These are phyloP conservation scores for Brachionus sp. DNA, from an alignment of 1,140 invertebrate genomes.

Conservation along the genomic window DNA sequence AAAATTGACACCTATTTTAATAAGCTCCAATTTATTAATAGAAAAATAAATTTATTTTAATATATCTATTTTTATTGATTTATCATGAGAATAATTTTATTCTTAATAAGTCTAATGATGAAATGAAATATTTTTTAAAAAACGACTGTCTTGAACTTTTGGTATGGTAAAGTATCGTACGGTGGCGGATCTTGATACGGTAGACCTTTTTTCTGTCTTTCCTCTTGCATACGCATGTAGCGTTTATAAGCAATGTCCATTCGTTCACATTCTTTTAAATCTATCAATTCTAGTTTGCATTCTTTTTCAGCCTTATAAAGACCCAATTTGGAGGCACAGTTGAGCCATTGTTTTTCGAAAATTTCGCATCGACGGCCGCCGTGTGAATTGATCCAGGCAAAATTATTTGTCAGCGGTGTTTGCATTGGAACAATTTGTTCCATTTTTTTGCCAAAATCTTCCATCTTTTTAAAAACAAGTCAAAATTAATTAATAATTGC, in stretches of 20 bases:
- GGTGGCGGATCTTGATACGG: slow-evolving; percentile 42
- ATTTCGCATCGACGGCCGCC: slow-evolving; percentile 25
- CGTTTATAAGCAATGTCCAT: background rate
- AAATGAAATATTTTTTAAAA: background rate
- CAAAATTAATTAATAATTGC: background rate
- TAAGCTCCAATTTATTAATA: background rate
- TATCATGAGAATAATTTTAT: background rate
- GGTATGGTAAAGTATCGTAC: slow-evolving; percentile 35
- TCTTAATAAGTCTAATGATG: background rate
- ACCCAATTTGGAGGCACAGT: slow-evolving; percentile 43
- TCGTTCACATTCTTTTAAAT: slow-evolving; percentile 36
- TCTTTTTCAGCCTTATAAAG: slow-evolving; percentile 28
- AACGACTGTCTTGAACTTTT: slow-evolving; percentile 31
- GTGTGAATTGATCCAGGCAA: slow-evolving; percentile 23
- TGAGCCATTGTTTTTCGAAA: slow-evolving; percentile 45
- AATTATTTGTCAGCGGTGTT: slow-evolving; percentile 26
- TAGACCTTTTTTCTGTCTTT: slow-evolving; percentile 34
- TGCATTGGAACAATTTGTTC: slow-evolving; percentile 15
- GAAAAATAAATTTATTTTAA: background rate
- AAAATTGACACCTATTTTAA: no score
- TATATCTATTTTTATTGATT: background rate
- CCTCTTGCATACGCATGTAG: slow-evolving; percentile 44
- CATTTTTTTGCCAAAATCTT: slow-evolving; percentile 30
- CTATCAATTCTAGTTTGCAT: slow-evolving; percentile 26
- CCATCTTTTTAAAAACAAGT: background rate